Base-by-base conservation (phyloP, 2,797 vertebrate species). In the Phalanger gymnotis region DNA sequence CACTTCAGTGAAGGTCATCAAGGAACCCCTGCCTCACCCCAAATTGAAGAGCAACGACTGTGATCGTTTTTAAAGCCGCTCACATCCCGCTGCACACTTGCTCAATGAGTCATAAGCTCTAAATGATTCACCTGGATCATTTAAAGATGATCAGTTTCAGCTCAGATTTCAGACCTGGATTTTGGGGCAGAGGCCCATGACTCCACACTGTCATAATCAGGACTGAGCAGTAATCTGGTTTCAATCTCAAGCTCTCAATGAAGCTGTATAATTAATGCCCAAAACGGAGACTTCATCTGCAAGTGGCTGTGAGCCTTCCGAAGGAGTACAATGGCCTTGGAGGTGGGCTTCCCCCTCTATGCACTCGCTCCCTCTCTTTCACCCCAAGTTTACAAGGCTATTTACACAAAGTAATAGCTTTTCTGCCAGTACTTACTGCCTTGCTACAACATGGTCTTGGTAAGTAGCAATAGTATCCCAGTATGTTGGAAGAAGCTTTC, bases 401-500 rank as follows among this genome's bases (percentile, higher is more conserved):
- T 96, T 97, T 95, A 96, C 95, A 94, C 52, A 92, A 95, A 96
- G 81, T 28, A 96, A 96, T 87, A 93, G 57, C 95, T 95, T 53
- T 53, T 12, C 54, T 95, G 27, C 14, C 1, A 94, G 91, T 94
- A 56, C 25, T 40, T 91, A 95, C 0, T 93, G 95, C 92, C 94
- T 96, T 94, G 51, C 91, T 92, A 19, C 55, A 34, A 47, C 56
- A 2, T 91, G 89, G 98, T 91, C 97, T 96, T 92, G 95, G 91
- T 73, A 57, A 53, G 16, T 9, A 61, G 55, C 58, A 57, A 96
- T 93, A 92, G 97, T 96, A 96, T 97, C 97, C 97, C 96, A 97
- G 92, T 54, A n/a, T 73, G 66, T 61, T 54, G 92, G 27, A 2
- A 0, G n/a, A n/a, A 92, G 94, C 52, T 96, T 97, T 97, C 89